Base-by-base conservation (phyloP, 2,888 invertebrate species). In the Hypomecis punctinalis region DNA sequence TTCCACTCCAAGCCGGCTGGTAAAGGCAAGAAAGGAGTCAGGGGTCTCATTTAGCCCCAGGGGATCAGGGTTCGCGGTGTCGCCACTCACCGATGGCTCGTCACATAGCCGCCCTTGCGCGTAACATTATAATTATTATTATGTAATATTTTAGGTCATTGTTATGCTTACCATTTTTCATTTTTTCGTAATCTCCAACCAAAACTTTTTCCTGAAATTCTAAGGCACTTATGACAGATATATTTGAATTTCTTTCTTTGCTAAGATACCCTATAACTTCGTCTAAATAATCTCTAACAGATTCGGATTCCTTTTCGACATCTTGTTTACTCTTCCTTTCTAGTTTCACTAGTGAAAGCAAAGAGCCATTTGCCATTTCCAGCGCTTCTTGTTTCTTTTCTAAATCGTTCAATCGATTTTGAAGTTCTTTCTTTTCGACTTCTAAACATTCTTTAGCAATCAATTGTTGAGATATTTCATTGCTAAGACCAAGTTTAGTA, bases 121-220 rank as follows among this genome's bases (percentile, higher is more conserved):
- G n/a, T n/a, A n/a, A n/a, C n/a, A n/a, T n/a, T n/a, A n/a, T n/a
- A n/a, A n/a, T n/a, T n/a, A 40, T 5, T 42, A 42, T 42, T n/a
- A n/a, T n/a, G 5, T n/a, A 42, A 5, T 8, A 7, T 47, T 47
- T 37, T 11, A 23, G 23, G 23, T 23, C 23, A 23, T 23, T 23
- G 23, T 33, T 36, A 5, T 6, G 66, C 75, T 76, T 76, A 86
- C 86, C 79, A 62, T 73, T 69, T 70, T 78, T 80, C 63, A 74
- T 75, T 54, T 74, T 76, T 39, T 76, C 62, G 45, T 77, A 7
- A 53, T 63, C 65, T 39, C 56, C 66, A 43, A 58, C 40, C 37
- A 84, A 54, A 49, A 68, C 66, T 23, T 67, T 73, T 45, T 77
- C 73, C 61, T 78, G 73, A 6, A 66, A 66, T 63, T 78, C 74